Percentiles rank a stretch among this genome's conserved stretches.
phyloP scores from a whole-genome alignment of 2,113 vertebrate genomes.

The Alligator sinensis region DNA sequence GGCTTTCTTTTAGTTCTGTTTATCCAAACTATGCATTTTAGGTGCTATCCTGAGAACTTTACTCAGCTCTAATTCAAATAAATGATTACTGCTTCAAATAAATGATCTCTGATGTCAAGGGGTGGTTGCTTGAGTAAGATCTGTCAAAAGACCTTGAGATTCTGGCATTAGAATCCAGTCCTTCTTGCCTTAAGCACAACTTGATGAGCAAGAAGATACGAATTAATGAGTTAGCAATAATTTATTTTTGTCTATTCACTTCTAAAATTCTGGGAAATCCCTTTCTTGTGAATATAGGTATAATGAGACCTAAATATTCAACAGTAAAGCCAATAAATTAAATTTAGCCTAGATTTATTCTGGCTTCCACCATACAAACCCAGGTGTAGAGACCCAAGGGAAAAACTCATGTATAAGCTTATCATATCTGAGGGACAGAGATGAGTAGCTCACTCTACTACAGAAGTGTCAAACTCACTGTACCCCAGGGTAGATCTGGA shows the following conservation, averaged over 20 bases:
- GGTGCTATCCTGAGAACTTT: neutral
- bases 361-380: neutral
- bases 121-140: neutral
- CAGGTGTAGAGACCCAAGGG: neutral
- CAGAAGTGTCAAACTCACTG: neutral
- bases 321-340: neutral
- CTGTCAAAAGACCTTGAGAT: neutral
- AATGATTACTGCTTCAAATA: neutral
- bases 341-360: neutral
- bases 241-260: slow-evolving; percentile 39
- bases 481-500: no score
- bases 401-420: neutral
- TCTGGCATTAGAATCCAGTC: neutral
- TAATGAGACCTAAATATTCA: neutral
- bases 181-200: neutral
- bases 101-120: neutral
- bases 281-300: neutral
- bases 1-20: neutral
- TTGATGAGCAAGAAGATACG: slow-evolving; percentile 43
- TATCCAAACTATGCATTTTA: neutral
- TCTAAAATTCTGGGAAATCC: slow-evolving; percentile 9
- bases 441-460: neutral
- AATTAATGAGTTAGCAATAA: slow-evolving; percentile 46
- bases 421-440: neutral
- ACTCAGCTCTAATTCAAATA: neutral